Evolutionary conservation across 2,888 invertebrate species (phyloP), one percentile per base, ranked within the genome.

Genomic region (Conchocele bisecta): DNA sequence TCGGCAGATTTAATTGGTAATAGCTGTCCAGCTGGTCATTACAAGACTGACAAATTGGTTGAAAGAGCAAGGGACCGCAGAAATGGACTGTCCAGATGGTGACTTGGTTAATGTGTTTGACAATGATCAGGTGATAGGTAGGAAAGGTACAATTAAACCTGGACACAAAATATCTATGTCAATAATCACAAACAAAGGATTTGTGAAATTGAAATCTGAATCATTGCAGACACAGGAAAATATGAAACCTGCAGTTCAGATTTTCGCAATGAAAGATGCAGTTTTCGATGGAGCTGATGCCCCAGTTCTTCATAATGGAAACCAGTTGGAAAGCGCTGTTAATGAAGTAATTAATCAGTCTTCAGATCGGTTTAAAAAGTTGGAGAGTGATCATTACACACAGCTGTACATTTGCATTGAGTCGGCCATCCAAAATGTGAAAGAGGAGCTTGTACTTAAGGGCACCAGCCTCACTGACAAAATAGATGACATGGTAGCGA

Each of bases 31-130:
- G 20, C 26, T 13, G 51, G 60, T n/a, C 24, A 46, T 11, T 60
- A 60, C 26, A 50, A 48, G n/a, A 50, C 51, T n/a, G n/a, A n/a
- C n/a, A n/a, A n/a, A n/a, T n/a, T 60, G 60, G 60, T 5, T 60
- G 4, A 26, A 26, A 20, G 24, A 60, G n/a, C 33, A 24, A 50
- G 26, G 20, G 17, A 15, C 17, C 11, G 22, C 33, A 26, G 17
- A 13, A 1, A 15, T 28, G 20, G 22, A 31, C 22, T 15, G 28
- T 39, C 60, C 60, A 13, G 15, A 6, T 7, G 33, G 50, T 9
- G 48, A 50, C 39, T 13, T 60, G 3, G 20, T 51, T 17, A 58
- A 44, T 44, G 46, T 46, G 17, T 58, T 58, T 58, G 58, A 44
- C 33, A 58, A 58, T 33, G 48, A 60, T 15, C 60, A 60, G 39